Evolutionary conservation across 2,113 vertebrate genomes (phyloP).

Genomic region (Sterna hirundo): DNA sequence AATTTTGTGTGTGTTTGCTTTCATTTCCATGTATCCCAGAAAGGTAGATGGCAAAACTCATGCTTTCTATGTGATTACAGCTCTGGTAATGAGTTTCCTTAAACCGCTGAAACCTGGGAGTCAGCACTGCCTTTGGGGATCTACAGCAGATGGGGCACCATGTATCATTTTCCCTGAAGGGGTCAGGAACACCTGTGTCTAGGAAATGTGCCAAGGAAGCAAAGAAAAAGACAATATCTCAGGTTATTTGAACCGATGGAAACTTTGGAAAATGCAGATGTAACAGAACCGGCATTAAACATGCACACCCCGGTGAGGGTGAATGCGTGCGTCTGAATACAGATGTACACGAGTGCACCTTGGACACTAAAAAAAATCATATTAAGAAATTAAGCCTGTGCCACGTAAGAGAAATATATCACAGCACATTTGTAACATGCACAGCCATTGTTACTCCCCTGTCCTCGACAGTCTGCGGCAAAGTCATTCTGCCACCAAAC

Average conservation of each 20-base stretch:
- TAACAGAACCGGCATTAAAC: background rate
- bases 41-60: background rate
- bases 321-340: background rate
- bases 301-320: fast-evolving
- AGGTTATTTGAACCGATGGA: background rate
- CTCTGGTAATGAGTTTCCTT: background rate
- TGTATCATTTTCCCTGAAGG: background rate
- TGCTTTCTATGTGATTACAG: background rate
- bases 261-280: background rate
- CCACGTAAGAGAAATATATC: background rate
- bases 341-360: background rate
- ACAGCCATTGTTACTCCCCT: background rate
- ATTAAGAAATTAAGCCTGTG: background rate
- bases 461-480: background rate
- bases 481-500: background rate
- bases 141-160: constrained; percentile 13
- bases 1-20: background rate
- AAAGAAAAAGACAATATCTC: background rate
- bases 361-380: background rate
- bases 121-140: background rate
- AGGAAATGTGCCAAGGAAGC: background rate
- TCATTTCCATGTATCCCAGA: background rate
- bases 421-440: background rate
- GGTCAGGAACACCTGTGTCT: constrained; percentile 36
- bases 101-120: background rate